Percentiles rank a stretch among this genome's conserved stretches.
phyloP scores from a whole-genome alignment of 2,113 vertebrate genomes.

The Oncorhynchus gorbuscha region DNA sequence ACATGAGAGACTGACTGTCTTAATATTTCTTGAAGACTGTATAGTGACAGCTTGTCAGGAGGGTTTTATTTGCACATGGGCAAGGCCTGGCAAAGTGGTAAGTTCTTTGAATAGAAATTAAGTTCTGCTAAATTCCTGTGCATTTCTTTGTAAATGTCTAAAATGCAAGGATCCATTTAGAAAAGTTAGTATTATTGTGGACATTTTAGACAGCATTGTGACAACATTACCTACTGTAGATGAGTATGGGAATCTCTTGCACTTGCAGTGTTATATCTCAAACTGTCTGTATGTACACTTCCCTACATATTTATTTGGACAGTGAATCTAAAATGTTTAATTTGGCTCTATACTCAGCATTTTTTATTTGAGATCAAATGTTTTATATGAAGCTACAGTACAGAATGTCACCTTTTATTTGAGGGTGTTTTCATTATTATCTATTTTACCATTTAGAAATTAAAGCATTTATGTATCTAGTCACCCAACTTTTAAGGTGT shows the following conservation, averaged over 20 bases:
- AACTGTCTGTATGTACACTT: too few relatives aligned
- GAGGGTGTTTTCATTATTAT: too few relatives aligned
- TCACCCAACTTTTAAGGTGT: too few relatives aligned
- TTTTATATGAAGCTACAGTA: too few relatives aligned
- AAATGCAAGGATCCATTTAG: background rate
- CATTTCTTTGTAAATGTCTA: background rate
- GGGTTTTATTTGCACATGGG: conserved; percentile 99
- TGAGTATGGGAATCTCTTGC: too few relatives aligned
- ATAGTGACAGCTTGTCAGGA: conserved; percentile 99
- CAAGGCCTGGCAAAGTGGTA: conserved; percentile 99
- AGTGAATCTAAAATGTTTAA: too few relatives aligned
- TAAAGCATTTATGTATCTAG: too few relatives aligned
- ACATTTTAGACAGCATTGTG: background rate
- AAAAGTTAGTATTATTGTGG: background rate
- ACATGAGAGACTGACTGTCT: conserved; percentile 97
- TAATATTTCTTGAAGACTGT: conserved; percentile 99
- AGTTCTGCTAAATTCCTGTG: background rate
- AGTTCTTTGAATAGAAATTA: conserved; percentile 62
- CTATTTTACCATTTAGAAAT: too few relatives aligned
- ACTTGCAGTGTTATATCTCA: background rate
- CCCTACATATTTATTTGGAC: too few relatives aligned
- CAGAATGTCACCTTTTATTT: too few relatives aligned
- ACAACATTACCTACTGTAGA: background rate
- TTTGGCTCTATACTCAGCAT: too few relatives aligned
- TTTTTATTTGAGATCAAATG: too few relatives aligned